Conservation (phyloP, 2,797 vertebrate genomes). For the Melanotaenia pygmaea region DNA sequence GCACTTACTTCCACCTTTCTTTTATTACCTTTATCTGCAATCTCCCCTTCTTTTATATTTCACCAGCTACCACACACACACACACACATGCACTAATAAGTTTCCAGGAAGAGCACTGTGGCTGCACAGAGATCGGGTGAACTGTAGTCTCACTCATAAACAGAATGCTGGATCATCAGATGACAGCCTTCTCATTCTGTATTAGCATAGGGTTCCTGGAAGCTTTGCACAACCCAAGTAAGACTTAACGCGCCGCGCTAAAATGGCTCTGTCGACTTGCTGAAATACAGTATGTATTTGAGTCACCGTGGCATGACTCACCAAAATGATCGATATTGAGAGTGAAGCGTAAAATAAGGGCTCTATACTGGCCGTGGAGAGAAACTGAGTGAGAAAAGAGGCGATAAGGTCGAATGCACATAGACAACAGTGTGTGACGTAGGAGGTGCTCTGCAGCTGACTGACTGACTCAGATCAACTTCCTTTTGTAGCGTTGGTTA, state of each 20-base stretch:
- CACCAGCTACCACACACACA: conserved; percentile 24
- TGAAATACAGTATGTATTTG: conserved; percentile 51
- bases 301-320: conserved; percentile 73
- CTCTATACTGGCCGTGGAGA: conserved; percentile 18
- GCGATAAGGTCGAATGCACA: conserved; percentile 62
- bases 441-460: conserved; percentile 66
- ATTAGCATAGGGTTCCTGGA: conserved; percentile 77
- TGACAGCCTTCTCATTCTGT: conserved; percentile 55
- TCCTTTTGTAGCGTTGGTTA: conserved; percentile 68
- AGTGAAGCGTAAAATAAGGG: conserved; percentile 47
- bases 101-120: conserved; percentile 77
- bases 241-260: conserved; percentile 28
- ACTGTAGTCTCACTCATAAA: conserved; percentile 63
- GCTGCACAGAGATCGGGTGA: conserved; percentile 49
- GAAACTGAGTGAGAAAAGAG: conserved; percentile 42
- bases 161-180: conserved; percentile 70
- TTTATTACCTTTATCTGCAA: conserved; percentile 55
- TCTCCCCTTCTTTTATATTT: conserved; percentile 42
- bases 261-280: conserved; percentile 15
- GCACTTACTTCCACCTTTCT: conserved; percentile 52
- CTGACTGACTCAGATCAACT: conserved; percentile 72
- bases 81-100: conserved; percentile 38
- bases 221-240: conserved; percentile 39
- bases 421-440: conserved; percentile 70
- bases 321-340: conserved; percentile 72